phyloP scores from a whole-genome alignment of 2,888 invertebrate genomes.

The Colostygia pectinataria region DNA sequence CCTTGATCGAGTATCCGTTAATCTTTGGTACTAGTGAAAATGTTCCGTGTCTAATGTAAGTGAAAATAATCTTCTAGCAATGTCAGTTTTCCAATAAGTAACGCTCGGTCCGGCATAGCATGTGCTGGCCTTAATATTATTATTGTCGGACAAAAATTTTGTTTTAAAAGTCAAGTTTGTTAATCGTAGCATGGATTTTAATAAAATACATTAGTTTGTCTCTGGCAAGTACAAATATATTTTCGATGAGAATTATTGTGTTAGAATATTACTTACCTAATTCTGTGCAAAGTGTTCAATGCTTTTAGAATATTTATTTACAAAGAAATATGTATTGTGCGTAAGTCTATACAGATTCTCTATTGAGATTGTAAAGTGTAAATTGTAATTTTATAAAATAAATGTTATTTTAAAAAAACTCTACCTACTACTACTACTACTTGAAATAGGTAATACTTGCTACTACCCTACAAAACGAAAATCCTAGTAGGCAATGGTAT shows the following conservation, averaged over 20 bases:
- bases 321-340: constrained; percentile 50
- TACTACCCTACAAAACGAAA: too few species aligned
- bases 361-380: constrained; percentile 72
- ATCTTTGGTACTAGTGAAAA: too few species aligned
- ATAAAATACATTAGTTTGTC: constrained; percentile 4
- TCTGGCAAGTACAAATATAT: constrained; percentile 49
- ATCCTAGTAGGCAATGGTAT: too few species aligned
- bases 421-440: too few species aligned
- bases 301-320: constrained; percentile 56
- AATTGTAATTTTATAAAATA: constrained; percentile 70
- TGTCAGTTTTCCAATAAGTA: neutral
- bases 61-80: too few species aligned
- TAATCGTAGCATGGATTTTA: neutral
- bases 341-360: constrained; percentile 63
- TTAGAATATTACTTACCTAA: neutral
- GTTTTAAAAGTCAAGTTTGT: constrained; percentile 1
- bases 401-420: constrained; percentile 50
- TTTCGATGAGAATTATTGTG: constrained; percentile 34
- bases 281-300: constrained; percentile 44
- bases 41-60: too few species aligned
- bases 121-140: neutral
- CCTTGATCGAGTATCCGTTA: too few species aligned
- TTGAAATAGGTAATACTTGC: too few species aligned
- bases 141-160: neutral
- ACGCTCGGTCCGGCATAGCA: neutral